Base-by-base conservation (phyloP, 2,113 vertebrate genomes). In the Chaetops frenatus region DNA sequence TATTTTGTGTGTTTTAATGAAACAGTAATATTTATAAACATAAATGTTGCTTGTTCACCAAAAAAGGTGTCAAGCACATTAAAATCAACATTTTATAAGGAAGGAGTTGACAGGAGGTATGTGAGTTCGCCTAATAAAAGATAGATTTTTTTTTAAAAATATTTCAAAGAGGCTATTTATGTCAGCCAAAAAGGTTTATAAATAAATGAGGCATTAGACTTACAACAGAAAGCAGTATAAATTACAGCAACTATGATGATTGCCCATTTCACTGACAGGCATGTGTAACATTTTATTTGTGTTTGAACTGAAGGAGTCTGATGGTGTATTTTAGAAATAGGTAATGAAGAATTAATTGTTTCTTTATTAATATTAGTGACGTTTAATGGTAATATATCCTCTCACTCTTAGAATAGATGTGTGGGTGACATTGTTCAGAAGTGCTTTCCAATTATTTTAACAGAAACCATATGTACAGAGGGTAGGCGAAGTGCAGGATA, bases 341-440 rank as follows among this genome's bases (percentile, higher is more conserved):
- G 84, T 95, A 97, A 95, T 96, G 95, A 96, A 97, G 91, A 95
- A 91, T 97, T 95, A 95, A 96, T 97, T 86, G 85, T 94, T 96
- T 96, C 93, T 95, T 96, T 76, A 86, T 89, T 96, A 97, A 96
- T 96, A 97, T 97, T 96, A 97, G 95, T 97, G 97, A 97, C 9
- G 54, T 97, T 97, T 96, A 96, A 95, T 90, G 88, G 96, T 90
- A 95, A 96, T 97, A 97, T 93, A 96, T 96, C 89, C 89, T 95
- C 93, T 97, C 81, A 67, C 83, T 97, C 66, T 80, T 84, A 79
- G 94, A 97, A 95, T 97, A 88, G 88, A 97, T 58, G 93, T 98
- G 97, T 97, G 96, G 92, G 93, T 98, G 98, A 98, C 73, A 92
- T 96, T 97, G 76, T 94, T 98, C 97, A 98, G 97, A 97, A 97